phyloP scores from a whole-genome alignment of 2,888 invertebrate genomes.

The Cerceris ruficornis region DNA sequence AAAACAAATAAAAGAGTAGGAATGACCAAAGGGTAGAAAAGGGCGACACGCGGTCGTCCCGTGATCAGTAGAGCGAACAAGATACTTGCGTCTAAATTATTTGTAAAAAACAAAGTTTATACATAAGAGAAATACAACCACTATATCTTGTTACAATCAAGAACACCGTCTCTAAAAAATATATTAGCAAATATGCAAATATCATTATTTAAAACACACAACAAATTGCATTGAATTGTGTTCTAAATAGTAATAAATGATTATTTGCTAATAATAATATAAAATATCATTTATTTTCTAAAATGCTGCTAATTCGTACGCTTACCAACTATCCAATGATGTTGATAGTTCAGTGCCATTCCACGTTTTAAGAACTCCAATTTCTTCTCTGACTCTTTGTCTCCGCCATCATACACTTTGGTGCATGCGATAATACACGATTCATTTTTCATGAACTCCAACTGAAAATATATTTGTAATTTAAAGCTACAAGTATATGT shows the following conservation, averaged over 20 bases:
- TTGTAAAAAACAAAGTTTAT: no score
- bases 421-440: constrained; percentile 85
- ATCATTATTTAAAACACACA: no score
- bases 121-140: no score
- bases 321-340: constrained; percentile 96
- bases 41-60: no score
- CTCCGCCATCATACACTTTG: constrained; percentile 88
- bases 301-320: not conserved
- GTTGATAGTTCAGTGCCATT: constrained; percentile 97
- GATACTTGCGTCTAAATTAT: no score
- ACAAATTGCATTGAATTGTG: not conserved
- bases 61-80: no score
- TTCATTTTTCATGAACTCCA: constrained; percentile 89
- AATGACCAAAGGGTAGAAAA: no score
- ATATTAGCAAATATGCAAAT: no score
- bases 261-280: not conserved
- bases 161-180: no score
- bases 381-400: constrained; percentile 86
- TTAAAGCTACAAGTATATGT: no score
- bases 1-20: no score
- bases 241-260: constrained; percentile 6
- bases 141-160: no score
- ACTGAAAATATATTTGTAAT: constrained; percentile 76
- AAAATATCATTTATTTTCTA: not conserved
- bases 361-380: constrained; percentile 94